Percentiles rank a stretch among this genome's conserved stretches.
phyloP scores from a whole-genome alignment of 2,113 vertebrate species.

The Polypterus senegalus region DNA sequence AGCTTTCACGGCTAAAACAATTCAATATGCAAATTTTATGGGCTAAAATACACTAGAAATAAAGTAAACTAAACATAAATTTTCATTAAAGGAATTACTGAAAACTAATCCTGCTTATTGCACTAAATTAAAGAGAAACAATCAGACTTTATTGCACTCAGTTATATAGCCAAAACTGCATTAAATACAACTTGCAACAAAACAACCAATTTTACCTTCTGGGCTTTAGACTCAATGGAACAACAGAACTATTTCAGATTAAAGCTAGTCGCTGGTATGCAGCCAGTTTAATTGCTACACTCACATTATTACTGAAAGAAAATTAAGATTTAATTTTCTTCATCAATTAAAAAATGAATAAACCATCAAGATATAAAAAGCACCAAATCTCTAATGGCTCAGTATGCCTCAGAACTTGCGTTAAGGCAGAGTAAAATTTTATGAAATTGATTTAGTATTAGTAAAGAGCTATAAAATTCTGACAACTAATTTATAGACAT shows the following conservation, averaged over 20 bases:
- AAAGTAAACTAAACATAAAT: conserved; percentile 21
- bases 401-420: conserved; percentile 17
- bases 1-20: too few relatives aligned
- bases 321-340: conserved; percentile 40
- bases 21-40: neutral
- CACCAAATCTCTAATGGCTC: conserved; percentile 23
- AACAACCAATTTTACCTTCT: conserved; percentile 56
- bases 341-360: conserved; percentile 35
- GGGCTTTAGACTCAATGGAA: conserved; percentile 29
- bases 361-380: conserved; percentile 29
- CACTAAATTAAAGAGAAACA: conserved; percentile 45
- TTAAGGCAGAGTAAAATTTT: conserved; percentile 20
- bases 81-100: conserved; percentile 26
- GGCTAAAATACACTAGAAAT: neutral
- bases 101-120: conserved; percentile 42
- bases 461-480: conserved; percentile 18
- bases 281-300: conserved; percentile 28
- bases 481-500: conserved; percentile 22
- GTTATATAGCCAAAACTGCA: conserved; percentile 54
- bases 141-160: conserved; percentile 45
- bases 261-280: conserved; percentile 32
- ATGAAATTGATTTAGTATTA: conserved; percentile 22
- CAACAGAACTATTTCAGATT: conserved; percentile 38
- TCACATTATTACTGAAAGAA: conserved; percentile 38
- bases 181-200: conserved; percentile 52